Conservation (phyloP, 2,888 invertebrate genomes). For the Pinctada fucata region DNA sequence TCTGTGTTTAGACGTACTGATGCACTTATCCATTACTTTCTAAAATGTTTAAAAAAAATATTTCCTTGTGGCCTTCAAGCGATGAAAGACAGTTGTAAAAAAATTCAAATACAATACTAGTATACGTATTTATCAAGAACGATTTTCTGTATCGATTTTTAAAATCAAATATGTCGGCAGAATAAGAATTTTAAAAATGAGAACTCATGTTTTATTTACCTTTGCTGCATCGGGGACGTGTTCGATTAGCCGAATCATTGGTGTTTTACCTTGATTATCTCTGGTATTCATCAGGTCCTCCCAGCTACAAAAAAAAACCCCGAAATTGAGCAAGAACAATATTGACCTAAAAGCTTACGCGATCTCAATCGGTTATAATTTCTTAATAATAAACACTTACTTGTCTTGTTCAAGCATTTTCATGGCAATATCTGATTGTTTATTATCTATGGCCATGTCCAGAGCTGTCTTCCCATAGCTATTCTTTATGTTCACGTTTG, state of each 20-base stretch:
- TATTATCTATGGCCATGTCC: constrained; percentile 52
- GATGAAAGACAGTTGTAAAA: too few relatives aligned
- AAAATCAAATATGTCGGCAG: too few relatives aligned
- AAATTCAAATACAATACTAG: too few relatives aligned
- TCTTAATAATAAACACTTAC: too few relatives aligned
- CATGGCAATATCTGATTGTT: constrained; percentile 50
- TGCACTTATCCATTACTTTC: constrained; percentile 55
- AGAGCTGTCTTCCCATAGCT: constrained; percentile 50
- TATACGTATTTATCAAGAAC: too few relatives aligned
- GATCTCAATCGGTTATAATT: too few relatives aligned
- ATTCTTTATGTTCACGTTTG: constrained; percentile 41
- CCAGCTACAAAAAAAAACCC: constrained; percentile 43
- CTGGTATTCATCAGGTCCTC: constrained; percentile 49
- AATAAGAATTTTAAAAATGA: too few relatives aligned
- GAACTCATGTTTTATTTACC: constrained; percentile 25
- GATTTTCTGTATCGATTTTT: too few relatives aligned
- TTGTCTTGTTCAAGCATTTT: constrained; percentile 42
- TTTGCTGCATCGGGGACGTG: constrained; percentile 53
- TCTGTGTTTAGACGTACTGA: constrained; percentile 47
- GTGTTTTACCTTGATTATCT: constrained; percentile 47
- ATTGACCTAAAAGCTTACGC: too few relatives aligned
- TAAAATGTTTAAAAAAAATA: constrained; percentile 18
- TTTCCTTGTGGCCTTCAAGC: too few relatives aligned
- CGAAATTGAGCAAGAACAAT: too few relatives aligned
- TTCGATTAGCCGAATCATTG: constrained; percentile 50